Conservation (phyloP, 1,140 invertebrate species). For the Drosophila ironensis region DNA sequence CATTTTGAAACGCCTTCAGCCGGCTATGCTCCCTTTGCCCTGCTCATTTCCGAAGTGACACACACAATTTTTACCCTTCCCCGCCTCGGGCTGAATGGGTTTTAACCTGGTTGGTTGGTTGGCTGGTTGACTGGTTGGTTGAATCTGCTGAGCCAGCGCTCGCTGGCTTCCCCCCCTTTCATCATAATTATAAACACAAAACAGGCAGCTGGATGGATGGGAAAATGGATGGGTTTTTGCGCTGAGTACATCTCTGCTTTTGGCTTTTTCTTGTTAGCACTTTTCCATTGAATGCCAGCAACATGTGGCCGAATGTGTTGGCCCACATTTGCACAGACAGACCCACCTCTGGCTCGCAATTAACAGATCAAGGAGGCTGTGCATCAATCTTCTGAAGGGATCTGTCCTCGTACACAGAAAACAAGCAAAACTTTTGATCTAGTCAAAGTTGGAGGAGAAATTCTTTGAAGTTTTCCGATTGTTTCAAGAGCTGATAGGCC, state of each 20-base stretch:
- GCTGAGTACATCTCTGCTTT: background rate
- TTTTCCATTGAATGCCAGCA: slow-evolving; percentile 22
- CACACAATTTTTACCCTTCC: slow-evolving; percentile 50
- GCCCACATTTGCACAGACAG: slow-evolving; percentile 47
- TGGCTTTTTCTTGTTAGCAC: background rate
- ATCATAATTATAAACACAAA: slow-evolving; percentile 69
- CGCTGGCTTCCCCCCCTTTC: slow-evolving; percentile 39
- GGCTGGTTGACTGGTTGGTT: background rate
- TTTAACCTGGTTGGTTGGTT: background rate
- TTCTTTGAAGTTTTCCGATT: too few species aligned
- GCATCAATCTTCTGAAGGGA: background rate
- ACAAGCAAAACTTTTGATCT: too few species aligned
- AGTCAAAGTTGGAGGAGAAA: too few species aligned
- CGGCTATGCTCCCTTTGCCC: background rate
- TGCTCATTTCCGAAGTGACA: slow-evolving; percentile 74
- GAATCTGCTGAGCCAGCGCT: background rate
- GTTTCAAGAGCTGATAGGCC: too few species aligned
- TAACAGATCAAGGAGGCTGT: slow-evolving; percentile 63
- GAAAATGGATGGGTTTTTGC: slow-evolving; percentile 28
- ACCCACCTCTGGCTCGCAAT: slow-evolving; percentile 43
- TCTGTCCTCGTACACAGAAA: background rate
- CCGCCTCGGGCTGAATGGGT: slow-evolving; percentile 37
- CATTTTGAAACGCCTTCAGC: slow-evolving; percentile 50
- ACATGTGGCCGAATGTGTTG: slow-evolving; percentile 52
- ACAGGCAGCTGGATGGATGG: slow-evolving; percentile 29